Base-by-base conservation (phyloP, 2,888 invertebrate genomes). In the Micoletzkya japonica region DNA sequence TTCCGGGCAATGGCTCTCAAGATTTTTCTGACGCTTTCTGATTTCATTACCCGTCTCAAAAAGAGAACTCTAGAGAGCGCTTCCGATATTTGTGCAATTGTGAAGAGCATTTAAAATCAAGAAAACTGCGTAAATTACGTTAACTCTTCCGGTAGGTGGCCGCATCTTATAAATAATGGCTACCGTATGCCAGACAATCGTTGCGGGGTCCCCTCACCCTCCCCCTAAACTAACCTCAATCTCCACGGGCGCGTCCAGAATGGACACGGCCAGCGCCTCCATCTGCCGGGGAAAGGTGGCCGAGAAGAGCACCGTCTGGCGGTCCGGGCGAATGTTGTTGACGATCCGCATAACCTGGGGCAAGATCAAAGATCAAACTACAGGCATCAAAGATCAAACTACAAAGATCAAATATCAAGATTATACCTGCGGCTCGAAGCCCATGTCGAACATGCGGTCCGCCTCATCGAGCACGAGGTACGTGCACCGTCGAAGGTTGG, bases 401-500 rank as follows among this genome's bases (percentile, higher is more conserved):
- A 10, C 6, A 54, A 20, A 54, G 54, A 54, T 10, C 14, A 54
- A 20, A 54, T 7, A 20, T 54, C 54, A 20, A 20, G 7, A 54
- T n/a, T 26, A 24, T n/a, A 91, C 91, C 89, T 95, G 95, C 0
- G 95, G 95, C 87, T 98, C 98, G 86, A 98, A 99, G 6, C 85
- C 86, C 95, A 98, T 96, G 86, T 99, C 98, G 86, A 98, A 98
- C 98, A 98, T 98, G 54, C 98, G 89, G 87, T 99, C 98, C 0
- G 98, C 98, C 87, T 99, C 98, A 86, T 99, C 98, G 49, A 99
- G 88, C 1, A 99, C 98, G 56, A 98, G 91, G 86, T 96, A 99
- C 0, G 97, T 97, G 52, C 95, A 94, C 54, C 98, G 89, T n/a
- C 93, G 90, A 73, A 98, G 88, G 88, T 99, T 99, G 7, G 98